Evolutionary conservation across 2,797 vertebrate species (phyloP), one percentile per base, ranked within the genome.

Genomic region (Syngnathus acus): DNA sequence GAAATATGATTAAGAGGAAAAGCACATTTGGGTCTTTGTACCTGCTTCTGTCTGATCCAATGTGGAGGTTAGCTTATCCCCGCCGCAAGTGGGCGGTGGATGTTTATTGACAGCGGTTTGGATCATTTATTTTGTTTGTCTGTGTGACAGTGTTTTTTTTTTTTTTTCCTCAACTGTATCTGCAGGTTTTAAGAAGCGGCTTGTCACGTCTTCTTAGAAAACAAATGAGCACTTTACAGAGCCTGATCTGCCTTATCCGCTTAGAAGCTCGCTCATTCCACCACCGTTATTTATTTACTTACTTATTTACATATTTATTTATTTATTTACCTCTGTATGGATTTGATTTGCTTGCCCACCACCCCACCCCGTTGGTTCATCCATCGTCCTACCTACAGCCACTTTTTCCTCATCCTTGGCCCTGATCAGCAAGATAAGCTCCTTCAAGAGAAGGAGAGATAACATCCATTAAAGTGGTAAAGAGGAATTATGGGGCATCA

Each of bases 401-500:
- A 37, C 71, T 62, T 72, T 72, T 66, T 74, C 78, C 62, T 81
- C 82, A 83, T 88, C 80, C 77, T 81, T 82, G 82, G 79, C 84
- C 82, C 73, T 67, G 88, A 90, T 92, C 90, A 87, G 87, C 76
- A 86, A 88, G 89, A 92, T 91, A 90, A 90, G 85, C 82, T 32
- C 32, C 84, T 84, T 87, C 85, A 62, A 86, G 89, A 88, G 87
- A 86, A 86, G 84, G 84, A 82, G 78, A 87, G 89, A 91, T 91
- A 91, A 89, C 88, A 89, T 89, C 90, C 88, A 90, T 89, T 91
- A 89, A 87, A 88, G 86, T 86, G 87, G 87, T 90, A 87, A 90
- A 85, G 87, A 90, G 88, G 90, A 90, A 89, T 92, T 89, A 88
- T 81, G 82, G 88, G 88, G 85, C 86, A 85, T 86, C 79, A 69